Base-by-base conservation (phyloP, 2,888 invertebrate genomes). In the Drymonia ruficornis region DNA sequence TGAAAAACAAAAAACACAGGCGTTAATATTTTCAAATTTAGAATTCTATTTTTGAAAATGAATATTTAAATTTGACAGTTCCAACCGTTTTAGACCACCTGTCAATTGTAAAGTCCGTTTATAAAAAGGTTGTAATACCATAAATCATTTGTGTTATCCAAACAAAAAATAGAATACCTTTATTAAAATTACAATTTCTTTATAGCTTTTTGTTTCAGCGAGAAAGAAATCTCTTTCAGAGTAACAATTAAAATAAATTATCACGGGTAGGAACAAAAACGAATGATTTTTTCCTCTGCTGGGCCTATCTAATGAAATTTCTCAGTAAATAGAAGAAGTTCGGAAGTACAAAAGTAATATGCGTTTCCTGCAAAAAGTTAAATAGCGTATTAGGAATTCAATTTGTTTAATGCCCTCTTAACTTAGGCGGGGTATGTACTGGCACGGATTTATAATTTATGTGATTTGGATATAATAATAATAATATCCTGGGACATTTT, bases 321-420 rank as follows among this genome's bases (percentile, higher is more conserved):
- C 51, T 44, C 53, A 77, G 80, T 81, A 86, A 87, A 87, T 83
- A 86, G 84, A 78, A 73, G 72, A 87, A 88, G 80, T 87, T 89
- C 81, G 71, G 84, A 56, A 66, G 70, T 85, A 86, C 77, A 83
- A 86, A 87, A 84, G 83, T 82, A 84, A 84, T 84, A 82, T 79
- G 73, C 77, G 77, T 74, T 84, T 76, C 67, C 65, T 58, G 67
- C 76, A 78, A 82, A 84, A 90, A 90, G 89, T 90, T 90, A 83
- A 88, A 90, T 88, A 84, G 84, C 84, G 74, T 86, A 84, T 89
- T 87, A 86, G 72, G 79, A 79, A 86, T 90, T 87, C 84, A 87
- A 86, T 87, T 87, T 82, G 76, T 81, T 83, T 83, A 85, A 84
- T 83, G 80, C 74, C 71, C 71, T 76, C 72, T 77, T 80, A 76